A percentile compares a stretch with the other conserved stretches of the same genome.
These are phyloP conservation scores for Hippopotamyrus pictus DNA, from an alignment of 2,797 vertebrate genomes.

Conservation along the genomic window DNA sequence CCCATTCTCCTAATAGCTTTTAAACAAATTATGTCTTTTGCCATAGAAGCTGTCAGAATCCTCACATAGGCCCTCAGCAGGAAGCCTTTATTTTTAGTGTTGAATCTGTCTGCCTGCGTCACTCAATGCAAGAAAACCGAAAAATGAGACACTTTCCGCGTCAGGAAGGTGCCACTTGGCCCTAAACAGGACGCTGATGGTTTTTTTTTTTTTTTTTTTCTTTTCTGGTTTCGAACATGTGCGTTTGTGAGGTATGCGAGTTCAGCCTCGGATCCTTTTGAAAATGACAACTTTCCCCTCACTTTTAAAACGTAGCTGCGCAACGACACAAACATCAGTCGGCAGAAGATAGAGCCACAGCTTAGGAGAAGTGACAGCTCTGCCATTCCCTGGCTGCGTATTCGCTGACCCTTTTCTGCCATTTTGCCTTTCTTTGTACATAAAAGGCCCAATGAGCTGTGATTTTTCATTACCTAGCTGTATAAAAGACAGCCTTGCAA, in stretches of 20 bases:
- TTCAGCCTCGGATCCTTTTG: constrained; percentile 15
- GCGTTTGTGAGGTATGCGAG: neutral
- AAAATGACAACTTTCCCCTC: constrained; percentile 15
- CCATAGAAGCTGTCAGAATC: neutral
- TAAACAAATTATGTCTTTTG: neutral
- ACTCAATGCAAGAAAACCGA: neutral
- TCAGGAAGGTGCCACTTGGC: neutral
- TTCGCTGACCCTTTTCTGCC: neutral
- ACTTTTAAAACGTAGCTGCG: neutral
- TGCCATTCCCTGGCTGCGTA: neutral
- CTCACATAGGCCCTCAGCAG: neutral
- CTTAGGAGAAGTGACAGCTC: neutral
- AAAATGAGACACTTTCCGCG: neutral
- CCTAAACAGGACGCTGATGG: too few species aligned
- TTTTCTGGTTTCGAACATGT: neutral
- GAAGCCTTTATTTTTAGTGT: constrained; percentile 6
- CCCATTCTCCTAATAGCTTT: neutral
- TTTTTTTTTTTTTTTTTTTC: neutral
- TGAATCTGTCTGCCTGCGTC: neutral
- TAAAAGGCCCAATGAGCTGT: constrained; percentile 3
- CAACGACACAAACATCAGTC: neutral
- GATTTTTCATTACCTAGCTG: constrained; percentile 37
- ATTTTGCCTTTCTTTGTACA: neutral
- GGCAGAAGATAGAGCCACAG: neutral
- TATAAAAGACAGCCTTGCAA: neutral